Percentiles rank a stretch among this genome's conserved stretches.
phyloP scores from a whole-genome alignment of 2,888 invertebrate species.

The Falcaria lacertinaria region DNA sequence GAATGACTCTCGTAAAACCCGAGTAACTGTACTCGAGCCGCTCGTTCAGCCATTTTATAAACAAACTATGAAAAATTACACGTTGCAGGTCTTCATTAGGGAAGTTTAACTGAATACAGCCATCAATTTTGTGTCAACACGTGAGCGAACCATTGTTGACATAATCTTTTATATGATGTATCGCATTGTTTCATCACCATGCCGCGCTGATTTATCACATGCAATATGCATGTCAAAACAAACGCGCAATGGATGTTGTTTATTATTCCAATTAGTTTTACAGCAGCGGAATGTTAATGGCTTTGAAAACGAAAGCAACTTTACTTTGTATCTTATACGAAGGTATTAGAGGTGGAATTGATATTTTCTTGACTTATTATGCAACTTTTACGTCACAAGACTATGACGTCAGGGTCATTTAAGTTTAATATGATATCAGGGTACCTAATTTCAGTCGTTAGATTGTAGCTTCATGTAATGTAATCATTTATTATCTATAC shows the following conservation, averaged over 20 bases:
- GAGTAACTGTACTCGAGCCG: slow-evolving; percentile 22
- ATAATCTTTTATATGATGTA: not conserved
- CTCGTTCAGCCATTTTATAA: slow-evolving; percentile 41
- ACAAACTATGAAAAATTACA: slow-evolving; percentile 46
- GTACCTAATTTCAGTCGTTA: too few species aligned
- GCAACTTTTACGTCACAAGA: not conserved
- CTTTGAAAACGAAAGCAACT: too few species aligned
- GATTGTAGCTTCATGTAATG: too few species aligned
- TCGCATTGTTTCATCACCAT: slow-evolving; percentile 6
- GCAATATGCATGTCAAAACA: not conserved
- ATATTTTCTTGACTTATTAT: not conserved
- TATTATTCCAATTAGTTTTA: not conserved
- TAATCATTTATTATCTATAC: too few species aligned
- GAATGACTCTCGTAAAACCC: slow-evolving; percentile 23
- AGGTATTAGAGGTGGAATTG: not conserved
- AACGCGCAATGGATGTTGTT: not conserved
- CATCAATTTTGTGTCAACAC: slow-evolving; percentile 27
- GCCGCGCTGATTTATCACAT: slow-evolving; percentile 1
- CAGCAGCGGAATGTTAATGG: not conserved
- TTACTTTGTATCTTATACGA: too few species aligned
- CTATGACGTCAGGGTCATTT: not conserved
- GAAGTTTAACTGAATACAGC: slow-evolving; percentile 22
- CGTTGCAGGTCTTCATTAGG: slow-evolving; percentile 43
- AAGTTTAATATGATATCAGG: too few species aligned
- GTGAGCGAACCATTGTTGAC: slow-evolving; percentile 14